Evolutionary conservation across 2,888 invertebrate species (phyloP), one percentile per base, ranked within the genome.

Genomic region (Ischnura elegans): DNA sequence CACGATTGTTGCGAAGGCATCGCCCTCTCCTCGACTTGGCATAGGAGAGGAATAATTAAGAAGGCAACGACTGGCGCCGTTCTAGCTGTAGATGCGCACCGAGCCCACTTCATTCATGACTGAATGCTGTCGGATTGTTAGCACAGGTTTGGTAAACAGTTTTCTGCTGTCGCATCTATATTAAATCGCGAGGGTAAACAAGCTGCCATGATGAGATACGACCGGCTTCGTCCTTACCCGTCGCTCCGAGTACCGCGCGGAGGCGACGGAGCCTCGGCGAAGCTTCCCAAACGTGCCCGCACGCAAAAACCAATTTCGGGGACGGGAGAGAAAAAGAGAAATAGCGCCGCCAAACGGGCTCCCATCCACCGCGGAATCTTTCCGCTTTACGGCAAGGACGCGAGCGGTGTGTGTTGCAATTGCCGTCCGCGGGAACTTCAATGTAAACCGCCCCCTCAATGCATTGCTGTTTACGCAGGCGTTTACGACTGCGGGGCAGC

Each of bases 161-260:
- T 85, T 85, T 85, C 85, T 85, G 85, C 85, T 85, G 85, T 43
- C 85, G 85, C 45, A 85, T 85, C 85, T 85, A 85, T 85, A 85
- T 85, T 43, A 45, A 42, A 43, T 45, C 43, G 85, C 43, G 6
- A 29, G 36, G 85, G 85, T 85, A 85, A 85, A 85, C 85, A 85
- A 85, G 21, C 85, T 42, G 25, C 29, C 45, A 85, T 42, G 85
- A 45, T 61, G 85, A 85, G 85, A 85, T 85, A 85, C 85, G 85
- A 25, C n/a, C 21, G 42, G 85, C 45, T 45, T 1, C 45, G 85
- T 42, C 61, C 61, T 51, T 51, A 13, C 51, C 51, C 51, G 13
- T 19, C 51, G 51, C 51, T 2, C 51, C 51, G 51, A 51, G 51
- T 51, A n/a, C 25, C 61, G 5, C 61, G 61, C 25, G 51, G 16